These are phyloP conservation scores for Eupithecia subfuscata DNA, from an alignment of 2,888 invertebrate species.

Conservation along the genomic window DNA sequence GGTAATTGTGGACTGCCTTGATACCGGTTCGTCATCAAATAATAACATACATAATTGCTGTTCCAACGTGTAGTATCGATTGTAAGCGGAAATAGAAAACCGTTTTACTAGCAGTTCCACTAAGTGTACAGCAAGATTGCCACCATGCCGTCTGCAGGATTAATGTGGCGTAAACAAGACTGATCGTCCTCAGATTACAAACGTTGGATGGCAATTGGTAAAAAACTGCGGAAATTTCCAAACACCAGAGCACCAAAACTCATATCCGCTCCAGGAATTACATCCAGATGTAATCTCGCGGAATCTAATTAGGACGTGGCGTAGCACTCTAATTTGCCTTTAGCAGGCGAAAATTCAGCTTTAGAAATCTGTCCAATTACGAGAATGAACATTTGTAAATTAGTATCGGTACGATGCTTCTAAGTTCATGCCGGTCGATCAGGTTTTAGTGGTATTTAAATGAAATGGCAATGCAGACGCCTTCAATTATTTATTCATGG, in stretches of 20 bases:
- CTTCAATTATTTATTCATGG: slow-evolving; percentile 35
- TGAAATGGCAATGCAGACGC: slow-evolving; percentile 25
- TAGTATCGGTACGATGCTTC: slow-evolving; percentile 25
- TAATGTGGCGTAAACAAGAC: slow-evolving; percentile 52
- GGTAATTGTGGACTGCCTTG: slow-evolving; percentile 8
- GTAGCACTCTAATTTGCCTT: slow-evolving; percentile 35
- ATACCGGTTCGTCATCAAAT: slow-evolving; percentile 22
- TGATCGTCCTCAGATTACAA: slow-evolving; percentile 50
- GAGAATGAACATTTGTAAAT: slow-evolving; percentile 30
- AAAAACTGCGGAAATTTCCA: slow-evolving; percentile 42
- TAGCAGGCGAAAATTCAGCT: slow-evolving; percentile 31
- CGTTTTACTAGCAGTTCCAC: slow-evolving; percentile 28
- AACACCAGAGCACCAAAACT: slow-evolving; percentile 42
- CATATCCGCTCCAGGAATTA: slow-evolving; percentile 45
- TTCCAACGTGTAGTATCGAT: slow-evolving; percentile 15
- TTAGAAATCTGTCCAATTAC: slow-evolving; percentile 30
- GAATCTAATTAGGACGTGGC: slow-evolving; percentile 37
- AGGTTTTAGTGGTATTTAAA: slow-evolving; percentile 24
- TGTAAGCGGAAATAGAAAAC: slow-evolving; percentile 27
- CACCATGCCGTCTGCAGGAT: slow-evolving; percentile 31
- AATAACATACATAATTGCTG: slow-evolving; percentile 17
- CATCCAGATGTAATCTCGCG: slow-evolving; percentile 40
- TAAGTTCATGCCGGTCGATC: slow-evolving; percentile 23
- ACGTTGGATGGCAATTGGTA: slow-evolving; percentile 48
- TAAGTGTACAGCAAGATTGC: slow-evolving; percentile 35